Conservation (phyloP, 2,113 vertebrate species). For the Philantomba maxwellii region DNA sequence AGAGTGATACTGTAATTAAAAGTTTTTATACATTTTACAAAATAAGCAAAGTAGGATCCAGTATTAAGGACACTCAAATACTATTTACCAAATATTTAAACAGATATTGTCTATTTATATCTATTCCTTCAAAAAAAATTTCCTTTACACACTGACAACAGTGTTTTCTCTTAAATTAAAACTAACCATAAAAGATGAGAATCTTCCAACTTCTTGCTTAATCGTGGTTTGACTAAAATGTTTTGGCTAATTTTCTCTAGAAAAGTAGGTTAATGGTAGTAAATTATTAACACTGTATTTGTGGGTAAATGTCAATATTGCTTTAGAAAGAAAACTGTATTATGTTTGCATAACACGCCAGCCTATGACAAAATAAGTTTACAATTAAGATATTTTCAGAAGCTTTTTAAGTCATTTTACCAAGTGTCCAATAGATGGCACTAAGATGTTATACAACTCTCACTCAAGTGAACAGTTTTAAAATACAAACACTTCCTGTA, state of each 20-base stretch:
- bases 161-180: background rate
- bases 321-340: background rate
- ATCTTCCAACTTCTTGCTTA: background rate
- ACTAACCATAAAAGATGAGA: background rate
- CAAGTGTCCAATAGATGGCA: conserved; percentile 40
- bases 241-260: conserved; percentile 9
- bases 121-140: background rate
- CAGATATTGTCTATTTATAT: background rate
- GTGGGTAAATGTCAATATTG: background rate
- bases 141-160: background rate
- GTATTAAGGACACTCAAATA: background rate
- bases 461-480: background rate
- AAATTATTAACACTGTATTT: background rate
- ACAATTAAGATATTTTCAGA: background rate
- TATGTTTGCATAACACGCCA: background rate
- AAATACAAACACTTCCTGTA: background rate
- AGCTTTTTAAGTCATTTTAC: conserved; percentile 1
- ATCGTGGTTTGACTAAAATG: background rate
- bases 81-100: background rate
- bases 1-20: background rate
- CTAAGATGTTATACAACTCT: background rate
- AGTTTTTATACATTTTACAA: background rate
- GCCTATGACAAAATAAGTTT: background rate
- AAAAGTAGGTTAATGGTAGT: background rate
- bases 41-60: background rate